Percentiles rank a stretch among this genome's conserved stretches.
Conservation (phyloP, 2,797 vertebrate species). For the Arrhamphus sclerolepis region DNA sequence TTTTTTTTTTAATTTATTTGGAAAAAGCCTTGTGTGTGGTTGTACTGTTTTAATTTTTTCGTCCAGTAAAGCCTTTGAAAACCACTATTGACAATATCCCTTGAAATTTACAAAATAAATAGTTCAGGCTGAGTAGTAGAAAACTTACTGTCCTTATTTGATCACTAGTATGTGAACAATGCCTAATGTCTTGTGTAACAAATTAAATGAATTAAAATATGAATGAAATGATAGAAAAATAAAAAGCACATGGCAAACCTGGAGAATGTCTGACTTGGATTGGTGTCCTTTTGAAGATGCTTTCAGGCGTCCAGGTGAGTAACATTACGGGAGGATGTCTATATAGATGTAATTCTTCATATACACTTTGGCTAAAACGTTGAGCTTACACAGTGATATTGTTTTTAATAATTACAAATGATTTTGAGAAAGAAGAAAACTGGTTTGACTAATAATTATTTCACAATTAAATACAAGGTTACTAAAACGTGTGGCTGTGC, state of each 20-base stretch:
- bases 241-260: slow-evolving; percentile 82
- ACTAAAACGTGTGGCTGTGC: neutral
- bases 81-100: slow-evolving; percentile 75
- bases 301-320: slow-evolving; percentile 7
- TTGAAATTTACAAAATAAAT: slow-evolving; percentile 76
- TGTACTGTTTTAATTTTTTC: slow-evolving; percentile 80
- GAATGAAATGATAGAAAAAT: slow-evolving; percentile 82
- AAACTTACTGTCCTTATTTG: slow-evolving; percentile 84
- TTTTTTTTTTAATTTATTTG: slow-evolving; percentile 70
- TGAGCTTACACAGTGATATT: slow-evolving; percentile 33
- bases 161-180: slow-evolving; percentile 87
- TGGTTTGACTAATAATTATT: neutral
- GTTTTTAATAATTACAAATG: slow-evolving; percentile 33
- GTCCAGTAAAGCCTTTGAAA: slow-evolving; percentile 77
- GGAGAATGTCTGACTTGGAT: slow-evolving; percentile 36
- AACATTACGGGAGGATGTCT: slow-evolving; percentile 6
- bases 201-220: slow-evolving; percentile 84
- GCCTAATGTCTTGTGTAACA: slow-evolving; percentile 87
- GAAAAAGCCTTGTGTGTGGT: slow-evolving; percentile 74
- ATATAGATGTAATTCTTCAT: slow-evolving; percentile 52
- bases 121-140: slow-evolving; percentile 81
- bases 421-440: slow-evolving; percentile 12
- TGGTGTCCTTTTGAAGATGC: slow-evolving; percentile 25
- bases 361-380: slow-evolving; percentile 51
- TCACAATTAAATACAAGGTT: too few species aligned